Percentiles rank a stretch among this genome's conserved stretches.
Evolutionary conservation across 1,140 invertebrate genomes (phyloP).

Genomic region (Sinonovacula constricta): DNA sequence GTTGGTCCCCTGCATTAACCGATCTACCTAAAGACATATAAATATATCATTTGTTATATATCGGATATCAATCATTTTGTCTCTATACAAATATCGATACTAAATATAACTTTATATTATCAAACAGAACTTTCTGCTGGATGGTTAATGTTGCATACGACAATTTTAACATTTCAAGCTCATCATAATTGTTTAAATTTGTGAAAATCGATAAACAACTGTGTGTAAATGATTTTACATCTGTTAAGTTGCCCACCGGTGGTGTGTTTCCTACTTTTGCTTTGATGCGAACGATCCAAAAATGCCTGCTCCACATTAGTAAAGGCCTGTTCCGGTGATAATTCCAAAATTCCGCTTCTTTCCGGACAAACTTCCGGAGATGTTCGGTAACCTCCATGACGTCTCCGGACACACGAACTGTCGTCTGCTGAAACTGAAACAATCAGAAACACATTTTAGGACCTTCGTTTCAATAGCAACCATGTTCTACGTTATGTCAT

Average conservation of each 20-base stretch:
- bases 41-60: too few species aligned
- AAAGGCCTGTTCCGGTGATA: constrained; percentile 46
- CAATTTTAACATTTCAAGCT: too few species aligned
- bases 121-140: too few species aligned
- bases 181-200: too few species aligned
- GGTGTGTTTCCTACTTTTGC: not conserved
- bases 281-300: constrained; percentile 7
- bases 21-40: too few species aligned
- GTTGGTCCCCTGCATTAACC: too few species aligned
- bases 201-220: too few species aligned
- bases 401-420: not conserved
- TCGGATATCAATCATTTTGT: too few species aligned
- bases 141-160: too few species aligned
- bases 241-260: not conserved
- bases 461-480: not conserved
- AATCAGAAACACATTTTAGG: not conserved
- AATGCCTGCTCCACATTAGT: constrained; percentile 29
- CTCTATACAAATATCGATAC: too few species aligned
- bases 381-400: not conserved
- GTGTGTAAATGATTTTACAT: too few species aligned
- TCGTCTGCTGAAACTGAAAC: not conserved
- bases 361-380: not conserved
- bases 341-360: constrained; percentile 5
- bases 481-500: not conserved
- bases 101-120: too few species aligned